Base-by-base conservation (phyloP, 2,797 vertebrate species). In the Gymnothorax javanicus region DNA sequence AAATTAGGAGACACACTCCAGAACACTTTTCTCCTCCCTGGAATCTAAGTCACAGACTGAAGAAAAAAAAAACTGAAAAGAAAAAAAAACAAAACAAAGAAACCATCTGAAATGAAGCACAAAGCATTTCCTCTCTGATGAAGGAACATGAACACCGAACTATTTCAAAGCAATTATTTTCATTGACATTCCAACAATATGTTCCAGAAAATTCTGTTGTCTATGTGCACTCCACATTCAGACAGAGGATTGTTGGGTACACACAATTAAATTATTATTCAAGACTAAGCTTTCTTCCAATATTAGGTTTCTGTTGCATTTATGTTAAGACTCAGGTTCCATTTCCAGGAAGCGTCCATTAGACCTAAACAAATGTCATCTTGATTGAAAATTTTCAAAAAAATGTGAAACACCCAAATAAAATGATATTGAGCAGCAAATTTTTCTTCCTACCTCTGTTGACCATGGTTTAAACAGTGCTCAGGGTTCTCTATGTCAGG, bases 91-190 rank as follows among this genome's bases (percentile, higher is more conserved):
- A 43, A 92, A 92, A 90, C 86, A 84, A 92, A 94, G 91, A 95
- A 95, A 94, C 93, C 88, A 94, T 95, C 89, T 86, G 43, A 91
- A 43, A 90, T 86, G 82, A 85, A 88, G 89, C 88, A 52, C 43
- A 87, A 87, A 87, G 87, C 84, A 88, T 90, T 95, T 95, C 92
- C 91, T 92, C 91, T 94, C 93, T 94, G 92, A 96, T 95, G 94
- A 96, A 91, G 94, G 95, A 95, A 95, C 93, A 91, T 91, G 92
- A 96, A 60, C 89, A 90, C 91, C 89, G 43, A 89, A 90, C 92
- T 95, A 95, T 95, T 90, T 89, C 95, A 95, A 94, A 96, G 92
- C 94, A 95, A 95, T 96, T 95, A 95, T 92, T 91, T 92, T 88
- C 93, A 90, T 91, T 93, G 91, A 95, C 93, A 93, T 92, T 92